Percentiles rank a stretch among this genome's conserved stretches.
Evolutionary conservation across 1,140 invertebrate genomes (phyloP).

Genomic region (Papilio aristodemus): DNA sequence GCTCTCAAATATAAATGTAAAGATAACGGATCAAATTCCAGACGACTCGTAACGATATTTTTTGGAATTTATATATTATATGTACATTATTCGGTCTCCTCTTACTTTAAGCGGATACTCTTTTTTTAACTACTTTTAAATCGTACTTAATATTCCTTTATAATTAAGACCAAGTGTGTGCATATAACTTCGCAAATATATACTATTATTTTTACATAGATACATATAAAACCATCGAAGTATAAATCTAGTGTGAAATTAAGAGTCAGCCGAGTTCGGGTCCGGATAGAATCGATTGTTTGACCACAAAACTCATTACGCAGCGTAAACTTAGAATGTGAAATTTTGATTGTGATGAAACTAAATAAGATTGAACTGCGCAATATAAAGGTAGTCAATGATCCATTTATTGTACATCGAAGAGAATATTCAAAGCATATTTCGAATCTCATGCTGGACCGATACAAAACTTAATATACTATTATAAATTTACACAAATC

Average conservation of each 20-base stretch:
- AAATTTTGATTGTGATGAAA: constrained; percentile 61
- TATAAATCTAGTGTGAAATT: constrained; percentile 71
- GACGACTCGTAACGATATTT: neutral
- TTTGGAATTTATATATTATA: neutral
- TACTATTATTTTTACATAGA: constrained; percentile 47
- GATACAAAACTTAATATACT: neutral
- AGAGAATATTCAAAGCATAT: constrained; percentile 1
- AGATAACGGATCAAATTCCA: constrained; percentile 10
- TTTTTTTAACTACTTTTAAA: too few relatives aligned
- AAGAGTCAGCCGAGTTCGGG: constrained; percentile 47
- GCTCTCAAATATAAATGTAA: neutral
- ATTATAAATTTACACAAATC: neutral
- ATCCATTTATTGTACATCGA: constrained; percentile 39
- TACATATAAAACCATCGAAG: constrained; percentile 42
- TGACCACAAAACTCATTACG: constrained; percentile 75
- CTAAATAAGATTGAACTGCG: constrained; percentile 47
- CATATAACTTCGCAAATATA: neutral
- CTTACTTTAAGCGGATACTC: neutral
- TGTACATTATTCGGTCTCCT: neutral
- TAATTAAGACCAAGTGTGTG: too few relatives aligned
- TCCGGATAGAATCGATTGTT: constrained; percentile 61
- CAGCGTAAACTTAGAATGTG: constrained; percentile 56
- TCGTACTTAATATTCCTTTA: too few relatives aligned
- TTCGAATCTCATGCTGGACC: neutral
- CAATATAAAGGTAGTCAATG: constrained; percentile 43